phyloP scores from a whole-genome alignment of 2,797 vertebrate genomes.

The Rhyacichthys aspro region DNA sequence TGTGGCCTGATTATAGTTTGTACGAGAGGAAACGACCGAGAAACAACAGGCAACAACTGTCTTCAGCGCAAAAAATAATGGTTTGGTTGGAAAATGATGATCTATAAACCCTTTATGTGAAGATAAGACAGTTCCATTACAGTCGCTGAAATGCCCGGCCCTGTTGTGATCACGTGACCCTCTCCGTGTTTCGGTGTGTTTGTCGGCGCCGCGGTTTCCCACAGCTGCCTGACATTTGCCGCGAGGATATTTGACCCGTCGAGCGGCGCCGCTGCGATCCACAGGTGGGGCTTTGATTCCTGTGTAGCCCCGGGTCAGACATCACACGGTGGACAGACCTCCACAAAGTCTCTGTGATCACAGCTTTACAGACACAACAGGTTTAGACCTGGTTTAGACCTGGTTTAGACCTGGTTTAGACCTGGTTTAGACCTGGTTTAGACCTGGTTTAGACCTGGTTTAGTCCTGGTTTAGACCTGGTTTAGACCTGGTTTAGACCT shows the following conservation, averaged over 20 bases:
- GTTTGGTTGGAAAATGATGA: no score
- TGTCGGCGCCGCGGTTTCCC: no score
- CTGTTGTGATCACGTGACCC: no score
- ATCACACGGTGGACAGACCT: constrained; percentile 42
- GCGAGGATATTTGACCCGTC: constrained; percentile 41
- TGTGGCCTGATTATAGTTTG: background rate
- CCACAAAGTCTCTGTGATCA: no score
- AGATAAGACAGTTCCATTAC: no score
- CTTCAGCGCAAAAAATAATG: background rate
- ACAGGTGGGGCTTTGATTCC: constrained; percentile 65
- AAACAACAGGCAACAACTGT: constrained; percentile 15
- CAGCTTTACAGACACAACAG: no score
- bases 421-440: no score
- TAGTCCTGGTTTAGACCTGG: background rate
- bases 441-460: background rate
- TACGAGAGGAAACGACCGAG: constrained; percentile 2
- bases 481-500: background rate
- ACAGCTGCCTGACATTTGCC: constrained; percentile 52
- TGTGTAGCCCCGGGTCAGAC: constrained; percentile 51
- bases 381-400: background rate
- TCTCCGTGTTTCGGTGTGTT: no score
- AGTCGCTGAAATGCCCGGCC: no score
- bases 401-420: no score
- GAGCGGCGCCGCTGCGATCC: constrained; percentile 31
- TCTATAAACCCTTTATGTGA: background rate